phyloP scores from a whole-genome alignment of 2,888 invertebrate species.

The Mechanitis messenoides region DNA sequence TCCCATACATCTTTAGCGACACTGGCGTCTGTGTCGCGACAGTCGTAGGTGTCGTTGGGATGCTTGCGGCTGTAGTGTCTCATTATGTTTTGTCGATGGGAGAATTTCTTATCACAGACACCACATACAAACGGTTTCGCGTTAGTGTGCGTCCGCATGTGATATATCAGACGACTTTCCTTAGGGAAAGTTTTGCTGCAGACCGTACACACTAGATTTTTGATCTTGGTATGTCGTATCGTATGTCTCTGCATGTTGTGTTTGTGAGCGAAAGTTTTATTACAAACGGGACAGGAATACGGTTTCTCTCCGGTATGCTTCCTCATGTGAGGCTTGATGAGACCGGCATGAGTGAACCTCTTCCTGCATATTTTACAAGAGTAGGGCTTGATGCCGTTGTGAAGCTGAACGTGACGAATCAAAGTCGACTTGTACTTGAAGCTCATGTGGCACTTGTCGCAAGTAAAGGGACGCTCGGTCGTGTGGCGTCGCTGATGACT shows the following conservation, averaged over 20 bases:
- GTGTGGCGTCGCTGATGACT: conserved; percentile 38
- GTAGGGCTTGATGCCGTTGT: conserved; percentile 39
- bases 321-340: conserved; percentile 47
- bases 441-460: conserved; percentile 35
- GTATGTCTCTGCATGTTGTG: conserved; percentile 56
- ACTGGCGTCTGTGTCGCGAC: conserved; percentile 51
- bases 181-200: conserved; percentile 54
- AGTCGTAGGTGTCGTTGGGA: conserved; percentile 43
- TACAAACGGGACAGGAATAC: conserved; percentile 42
- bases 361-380: conserved; percentile 41
- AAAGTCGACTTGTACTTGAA: conserved; percentile 55
- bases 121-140: conserved; percentile 52
- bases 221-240: conserved; percentile 44
- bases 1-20: conserved; percentile 51
- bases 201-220: conserved; percentile 50
- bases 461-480: conserved; percentile 33
- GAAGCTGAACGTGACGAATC: conserved; percentile 45
- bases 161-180: conserved; percentile 54
- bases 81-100: conserved; percentile 55
- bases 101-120: conserved; percentile 50
- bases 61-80: conserved; percentile 57
- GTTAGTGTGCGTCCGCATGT: conserved; percentile 52
- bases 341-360: conserved; percentile 36
- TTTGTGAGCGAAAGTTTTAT: conserved; percentile 50
- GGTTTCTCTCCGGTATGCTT: conserved; percentile 51